A percentile compares a stretch with the other conserved stretches of the same genome.
Evolutionary conservation across 23 tunicate genomes (phyloP).

Genomic region (Trididemnum nubilum): DNA sequence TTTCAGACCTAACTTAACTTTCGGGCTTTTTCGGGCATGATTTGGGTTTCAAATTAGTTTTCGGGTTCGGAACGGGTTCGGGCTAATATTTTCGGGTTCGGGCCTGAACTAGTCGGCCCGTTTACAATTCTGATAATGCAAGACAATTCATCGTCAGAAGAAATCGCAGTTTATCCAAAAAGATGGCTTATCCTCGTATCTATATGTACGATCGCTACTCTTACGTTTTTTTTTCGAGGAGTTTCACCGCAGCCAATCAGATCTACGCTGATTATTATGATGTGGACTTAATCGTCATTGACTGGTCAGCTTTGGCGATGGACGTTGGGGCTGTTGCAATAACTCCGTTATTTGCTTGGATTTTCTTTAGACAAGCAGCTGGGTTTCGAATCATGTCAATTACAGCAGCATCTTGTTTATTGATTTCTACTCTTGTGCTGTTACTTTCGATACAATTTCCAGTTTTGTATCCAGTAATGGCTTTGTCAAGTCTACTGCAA

Average conservation of each 20-base stretch:
- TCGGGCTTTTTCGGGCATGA: too few species aligned
- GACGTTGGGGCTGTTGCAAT: not conserved
- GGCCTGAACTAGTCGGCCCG: too few species aligned
- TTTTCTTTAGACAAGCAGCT: not conserved
- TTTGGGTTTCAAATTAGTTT: too few species aligned
- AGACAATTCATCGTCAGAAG: too few species aligned
- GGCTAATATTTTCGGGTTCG: too few species aligned
- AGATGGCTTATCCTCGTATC: constrained; percentile 15
- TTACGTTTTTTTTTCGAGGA: not conserved
- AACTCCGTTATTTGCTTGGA: not conserved
- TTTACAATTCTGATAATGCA: too few species aligned
- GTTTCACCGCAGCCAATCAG: not conserved
- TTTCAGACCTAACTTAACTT: too few species aligned
- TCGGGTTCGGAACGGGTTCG: too few species aligned
- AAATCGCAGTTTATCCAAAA: not conserved
- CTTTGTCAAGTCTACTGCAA: not conserved
- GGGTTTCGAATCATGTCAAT: not conserved
- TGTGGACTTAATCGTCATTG: not conserved
- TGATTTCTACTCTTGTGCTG: not conserved
- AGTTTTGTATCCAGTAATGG: not conserved
- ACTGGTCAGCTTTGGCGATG: not conserved
- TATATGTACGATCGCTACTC: not conserved
- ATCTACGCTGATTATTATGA: not conserved
- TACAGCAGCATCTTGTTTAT: not conserved
- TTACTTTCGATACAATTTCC: not conserved